Evolutionary conservation across 2,113 vertebrate genomes (phyloP), one percentile per base, ranked within the genome.

Genomic region (Strix aluco): DNA sequence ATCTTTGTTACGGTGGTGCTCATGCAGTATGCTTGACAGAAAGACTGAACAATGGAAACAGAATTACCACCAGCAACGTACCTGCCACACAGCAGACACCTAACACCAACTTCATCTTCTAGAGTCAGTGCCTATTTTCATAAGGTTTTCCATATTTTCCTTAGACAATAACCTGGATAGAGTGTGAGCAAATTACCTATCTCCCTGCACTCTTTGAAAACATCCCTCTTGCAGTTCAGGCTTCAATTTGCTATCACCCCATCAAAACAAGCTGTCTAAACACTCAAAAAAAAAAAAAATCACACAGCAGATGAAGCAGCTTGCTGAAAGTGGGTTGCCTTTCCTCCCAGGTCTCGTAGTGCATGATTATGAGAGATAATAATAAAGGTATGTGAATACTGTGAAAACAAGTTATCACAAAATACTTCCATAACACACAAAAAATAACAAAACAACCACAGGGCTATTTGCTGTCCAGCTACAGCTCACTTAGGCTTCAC

Each of bases 61-160:
- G 23, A 83, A 70, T 59, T 65, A 29, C 19, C 10, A 3, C 10
- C 42, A 59, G 5, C 16, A 34, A 2, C 0, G 0, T 27, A 20
- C 46, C 40, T 91, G 72, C 66, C 58, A 75, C 0, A 1, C 27
- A 63, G 15, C n/a, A 70, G 40, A 40, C 15, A 65, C 65, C 55
- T 67, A 80, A 72, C 44, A 54, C 10, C 74, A 61, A 42, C 14
- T 66, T 77, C 4, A 19, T 59, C 54, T 80, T 65, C 34, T 46
- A 46, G 9, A 63, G 21, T 51, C 61, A 81, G 9, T 65, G 32
- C 8, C 73, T 81, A 2, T 81, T 74, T 95, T 75, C 47, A 67
- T 16, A 36, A 42, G 8, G 15, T 57, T 94, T 91, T 57, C 61
- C 44, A 14, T 72, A 65, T 81, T 81, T 88, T 80, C 27, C 30